Evolutionary conservation across 2,797 vertebrate genomes (phyloP), one percentile per base, ranked within the genome.

Genomic region (Periparus ater): DNA sequence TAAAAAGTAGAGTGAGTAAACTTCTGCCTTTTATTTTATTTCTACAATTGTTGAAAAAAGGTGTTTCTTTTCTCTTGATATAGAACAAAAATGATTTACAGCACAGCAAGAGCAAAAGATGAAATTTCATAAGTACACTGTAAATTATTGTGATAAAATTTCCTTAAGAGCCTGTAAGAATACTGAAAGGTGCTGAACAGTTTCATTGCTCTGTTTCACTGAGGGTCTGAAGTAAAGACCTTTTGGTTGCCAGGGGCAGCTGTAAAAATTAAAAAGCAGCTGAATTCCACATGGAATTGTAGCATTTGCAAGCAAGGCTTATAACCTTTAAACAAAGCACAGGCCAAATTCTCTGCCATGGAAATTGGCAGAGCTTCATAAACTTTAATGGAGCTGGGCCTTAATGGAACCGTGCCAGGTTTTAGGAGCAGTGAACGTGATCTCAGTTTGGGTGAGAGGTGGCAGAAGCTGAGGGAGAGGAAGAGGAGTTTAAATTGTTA

Each of bases 291-390:
- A 0, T 63, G 92, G 80, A 92, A 89, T 70, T 83, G 29, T 48
- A 40, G 40, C 73, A 72, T 87, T 85, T 87, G 36, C 67, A 85
- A 78, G 72, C 29, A 72, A 61, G 91, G 85, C 61, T 85, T 77
- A 26, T 74, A 93, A 92, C 84, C 91, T 92, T 93, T 95, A 85
- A 93, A 83, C 63, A 91, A 89, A 85, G 25, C 75, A 58, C 53
- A 83, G 83, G 68, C 77, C 65, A 61, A 47, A 44, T 82, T 85
- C 86, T 85, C 29, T 94, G 75, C 80, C 63, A 50, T 66, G 91
- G 53, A 76, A 76, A 86, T 87, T 92, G 87, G 71, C 90, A 96
- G 65, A 89, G 71, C 80, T 91, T 93, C 84, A 62, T 74, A 63
- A 89, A 87, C 84, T 74, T 92, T 77, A 76, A 60, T 82, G 83